These are phyloP conservation scores for Leptodactylus fallax DNA, from an alignment of 2,797 vertebrate genomes.

Conservation along the genomic window DNA sequence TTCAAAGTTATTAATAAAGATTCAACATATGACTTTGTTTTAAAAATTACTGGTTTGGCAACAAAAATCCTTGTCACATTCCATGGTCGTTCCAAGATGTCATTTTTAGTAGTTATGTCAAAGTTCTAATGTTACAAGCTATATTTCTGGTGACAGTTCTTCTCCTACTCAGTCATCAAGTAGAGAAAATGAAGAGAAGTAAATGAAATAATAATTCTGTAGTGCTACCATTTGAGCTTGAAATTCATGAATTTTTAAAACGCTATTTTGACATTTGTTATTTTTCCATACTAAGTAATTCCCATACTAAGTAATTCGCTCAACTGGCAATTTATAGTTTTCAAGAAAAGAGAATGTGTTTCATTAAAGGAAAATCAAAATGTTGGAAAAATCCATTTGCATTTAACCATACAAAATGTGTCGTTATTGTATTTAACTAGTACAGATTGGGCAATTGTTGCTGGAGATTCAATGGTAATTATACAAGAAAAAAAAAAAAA, in stretches of 20 bases:
- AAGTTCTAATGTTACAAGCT: slow-evolving; percentile 32
- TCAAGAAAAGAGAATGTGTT: background rate
- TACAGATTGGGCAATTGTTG: background rate
- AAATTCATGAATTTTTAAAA: slow-evolving; percentile 32
- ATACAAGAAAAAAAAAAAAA: background rate
- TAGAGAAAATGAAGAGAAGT: slow-evolving; percentile 37
- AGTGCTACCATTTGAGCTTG: slow-evolving; percentile 15
- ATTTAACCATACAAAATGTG: background rate
- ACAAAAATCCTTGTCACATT: background rate
- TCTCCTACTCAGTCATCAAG: slow-evolving; percentile 40
- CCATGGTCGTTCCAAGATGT: slow-evolving; percentile 6
- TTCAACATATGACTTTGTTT: background rate
- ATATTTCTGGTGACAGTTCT: slow-evolving; percentile 43
- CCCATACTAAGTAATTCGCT: background rate
- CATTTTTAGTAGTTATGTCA: slow-evolving; percentile 32
- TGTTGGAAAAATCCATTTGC: background rate
- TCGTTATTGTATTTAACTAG: background rate
- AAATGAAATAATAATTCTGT: slow-evolving; percentile 44
- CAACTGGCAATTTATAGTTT: slow-evolving; percentile 8
- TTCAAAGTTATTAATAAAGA: background rate
- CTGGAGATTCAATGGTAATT: background rate
- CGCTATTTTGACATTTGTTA: slow-evolving; percentile 43
- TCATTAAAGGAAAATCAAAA: slow-evolving; percentile 25
- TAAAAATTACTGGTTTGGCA: slow-evolving; percentile 9
- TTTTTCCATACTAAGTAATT: background rate